These are phyloP conservation scores for Aphidius colemani DNA, from an alignment of 2,888 invertebrate genomes.

Conservation along the genomic window DNA sequence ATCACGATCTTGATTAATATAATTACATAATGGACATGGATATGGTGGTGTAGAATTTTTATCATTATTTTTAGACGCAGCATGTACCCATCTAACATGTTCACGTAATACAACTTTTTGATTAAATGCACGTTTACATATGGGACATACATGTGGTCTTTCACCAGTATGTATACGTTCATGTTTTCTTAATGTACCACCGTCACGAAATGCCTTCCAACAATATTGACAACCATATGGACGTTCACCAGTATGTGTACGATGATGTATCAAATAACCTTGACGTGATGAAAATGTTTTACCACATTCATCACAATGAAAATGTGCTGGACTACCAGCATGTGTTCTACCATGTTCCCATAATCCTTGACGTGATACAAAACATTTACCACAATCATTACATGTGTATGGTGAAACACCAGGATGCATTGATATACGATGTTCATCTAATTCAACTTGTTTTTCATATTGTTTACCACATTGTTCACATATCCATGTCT, in stretches of 20 bases:
- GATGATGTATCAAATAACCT: slow-evolving; percentile 62
- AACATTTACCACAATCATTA: slow-evolving; percentile 60
- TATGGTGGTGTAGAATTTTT: slow-evolving; percentile 55
- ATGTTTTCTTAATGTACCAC: slow-evolving; percentile 63
- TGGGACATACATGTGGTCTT: slow-evolving; percentile 63
- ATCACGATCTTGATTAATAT: slow-evolving; percentile 59
- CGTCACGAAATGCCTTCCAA: slow-evolving; percentile 64
- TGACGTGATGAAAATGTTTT: slow-evolving; percentile 64
- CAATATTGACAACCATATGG: slow-evolving; percentile 64
- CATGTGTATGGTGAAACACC: slow-evolving; percentile 59
- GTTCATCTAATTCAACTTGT: slow-evolving; percentile 57
- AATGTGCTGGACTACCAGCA: slow-evolving; percentile 59
- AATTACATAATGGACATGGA: slow-evolving; percentile 61
- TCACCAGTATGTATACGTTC: slow-evolving; percentile 64
- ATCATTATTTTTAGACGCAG: slow-evolving; percentile 58
- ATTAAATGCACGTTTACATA: slow-evolving; percentile 64
- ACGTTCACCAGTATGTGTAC: slow-evolving; percentile 63
- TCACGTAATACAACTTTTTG: slow-evolving; percentile 64
- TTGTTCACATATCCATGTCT: slow-evolving; percentile 59
- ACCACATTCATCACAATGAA: slow-evolving; percentile 61
- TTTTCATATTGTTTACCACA: slow-evolving; percentile 58
- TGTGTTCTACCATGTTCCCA: slow-evolving; percentile 61
- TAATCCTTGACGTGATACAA: slow-evolving; percentile 60
- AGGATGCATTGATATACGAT: slow-evolving; percentile 58
- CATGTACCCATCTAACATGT: slow-evolving; percentile 63